phyloP scores from a whole-genome alignment of 2,797 vertebrate species.

The Myotis myotis region DNA sequence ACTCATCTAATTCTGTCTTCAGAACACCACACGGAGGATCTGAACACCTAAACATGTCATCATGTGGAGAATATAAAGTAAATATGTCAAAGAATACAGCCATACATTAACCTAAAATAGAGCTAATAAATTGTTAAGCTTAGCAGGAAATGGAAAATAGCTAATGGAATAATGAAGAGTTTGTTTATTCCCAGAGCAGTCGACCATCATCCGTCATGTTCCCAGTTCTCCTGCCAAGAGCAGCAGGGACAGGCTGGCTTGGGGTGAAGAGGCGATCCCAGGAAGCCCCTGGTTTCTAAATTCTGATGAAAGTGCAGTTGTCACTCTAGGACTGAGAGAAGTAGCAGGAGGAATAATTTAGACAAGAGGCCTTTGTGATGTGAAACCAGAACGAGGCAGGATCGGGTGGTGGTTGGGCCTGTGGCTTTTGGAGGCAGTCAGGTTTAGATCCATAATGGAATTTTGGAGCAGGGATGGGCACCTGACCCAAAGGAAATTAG shows the following conservation, averaged over 20 bases:
- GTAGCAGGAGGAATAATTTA: neutral
- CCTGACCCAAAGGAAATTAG: neutral
- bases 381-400: neutral
- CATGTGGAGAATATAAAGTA: slow-evolving; percentile 75
- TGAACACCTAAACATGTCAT: slow-evolving; percentile 68
- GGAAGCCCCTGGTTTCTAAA: slow-evolving; percentile 44
- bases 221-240: slow-evolving; percentile 64
- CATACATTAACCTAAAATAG: slow-evolving; percentile 81
- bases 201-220: slow-evolving; percentile 67
- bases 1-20: neutral
- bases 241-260: slow-evolving; percentile 60
- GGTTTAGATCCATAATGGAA: neutral
- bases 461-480: neutral
- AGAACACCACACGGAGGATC: slow-evolving; percentile 21
- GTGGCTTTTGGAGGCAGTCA: neutral
- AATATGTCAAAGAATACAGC: slow-evolving; percentile 78
- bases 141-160: slow-evolving; percentile 77
- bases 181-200: slow-evolving; percentile 78
- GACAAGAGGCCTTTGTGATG: neutral
- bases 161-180: slow-evolving; percentile 80
- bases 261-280: slow-evolving; percentile 61
- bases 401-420: neutral
- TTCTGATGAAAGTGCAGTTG: slow-evolving; percentile 27
- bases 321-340: slow-evolving; percentile 44
- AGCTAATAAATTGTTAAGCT: slow-evolving; percentile 79